Conservation (phyloP, 1,140 invertebrate genomes). For the Drosophila repleta region DNA sequence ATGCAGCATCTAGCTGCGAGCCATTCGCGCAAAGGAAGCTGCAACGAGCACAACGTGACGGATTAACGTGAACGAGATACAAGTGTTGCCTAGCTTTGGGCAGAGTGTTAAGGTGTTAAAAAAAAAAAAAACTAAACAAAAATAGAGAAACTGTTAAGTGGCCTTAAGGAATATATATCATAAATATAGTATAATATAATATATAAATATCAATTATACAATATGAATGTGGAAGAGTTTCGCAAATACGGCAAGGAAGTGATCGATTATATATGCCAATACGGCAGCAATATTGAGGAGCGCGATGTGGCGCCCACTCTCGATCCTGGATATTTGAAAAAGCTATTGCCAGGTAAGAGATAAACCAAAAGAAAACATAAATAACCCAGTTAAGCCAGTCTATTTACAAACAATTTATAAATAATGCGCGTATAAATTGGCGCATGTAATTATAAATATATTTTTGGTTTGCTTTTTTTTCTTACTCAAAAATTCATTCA, state of each 20-base stretch:
- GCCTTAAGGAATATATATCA: neutral
- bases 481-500: conserved; percentile 4
- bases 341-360: conserved; percentile 85
- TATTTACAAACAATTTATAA: conserved; percentile 4
- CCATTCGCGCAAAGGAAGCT: conserved; percentile 78
- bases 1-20: conserved; percentile 53
- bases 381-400: neutral
- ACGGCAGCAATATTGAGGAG: conserved; percentile 90
- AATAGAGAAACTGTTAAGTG: neutral
- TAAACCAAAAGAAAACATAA: neutral
- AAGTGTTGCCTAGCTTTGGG: conserved; percentile 20
- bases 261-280: conserved; percentile 97
- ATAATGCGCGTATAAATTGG: neutral
- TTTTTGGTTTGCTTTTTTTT: neutral
- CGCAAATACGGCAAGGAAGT: conserved; percentile 93
- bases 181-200: too few species aligned
- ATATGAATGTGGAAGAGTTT: conserved; percentile 94
- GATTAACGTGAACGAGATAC: conserved; percentile 29
- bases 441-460: neutral
- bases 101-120: conserved; percentile 30
- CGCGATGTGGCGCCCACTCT: conserved; percentile 92
- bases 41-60: conserved; percentile 42
- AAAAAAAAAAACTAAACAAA: neutral
- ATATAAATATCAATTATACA: conserved; percentile 40
- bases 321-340: conserved; percentile 93